These are phyloP conservation scores for Theretra japonica DNA, from an alignment of 2,888 invertebrate species.

Conservation along the genomic window DNA sequence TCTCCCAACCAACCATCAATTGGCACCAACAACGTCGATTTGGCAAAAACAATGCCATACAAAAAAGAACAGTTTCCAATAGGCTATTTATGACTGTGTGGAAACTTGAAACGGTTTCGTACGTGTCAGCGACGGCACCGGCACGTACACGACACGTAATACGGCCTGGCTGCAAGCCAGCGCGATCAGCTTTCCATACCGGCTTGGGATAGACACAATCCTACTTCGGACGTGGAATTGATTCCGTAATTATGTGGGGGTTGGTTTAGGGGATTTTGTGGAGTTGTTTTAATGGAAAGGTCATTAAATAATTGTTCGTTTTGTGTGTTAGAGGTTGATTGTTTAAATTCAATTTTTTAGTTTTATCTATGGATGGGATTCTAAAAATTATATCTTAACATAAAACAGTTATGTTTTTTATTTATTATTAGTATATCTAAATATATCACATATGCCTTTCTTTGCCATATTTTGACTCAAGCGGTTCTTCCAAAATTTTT, in stretches of 20 bases:
- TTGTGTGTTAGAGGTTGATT: no score
- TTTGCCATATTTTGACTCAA: no score
- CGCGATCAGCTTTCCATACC: not conserved
- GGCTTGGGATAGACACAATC: not conserved
- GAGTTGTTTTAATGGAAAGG: not conserved
- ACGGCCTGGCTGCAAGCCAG: conserved; percentile 28
- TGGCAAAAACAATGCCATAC: conserved; percentile 19
- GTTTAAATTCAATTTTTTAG: not conserved
- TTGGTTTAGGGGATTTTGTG: not conserved
- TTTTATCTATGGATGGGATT: no score
- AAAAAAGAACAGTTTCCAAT: conserved; percentile 3
- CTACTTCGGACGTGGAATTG: conserved; percentile 18
- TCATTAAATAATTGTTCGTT: not conserved
- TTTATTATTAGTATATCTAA: no score
- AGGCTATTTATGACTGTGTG: not conserved
- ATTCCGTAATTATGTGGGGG: conserved; percentile 25
- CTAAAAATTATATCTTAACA: no score
- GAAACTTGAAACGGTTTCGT: conserved; percentile 14
- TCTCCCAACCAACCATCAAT: not conserved
- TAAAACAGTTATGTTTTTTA: no score
- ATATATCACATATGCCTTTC: no score
- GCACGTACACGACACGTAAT: conserved; percentile 29
- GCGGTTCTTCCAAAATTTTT: no score
- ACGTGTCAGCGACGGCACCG: conserved; percentile 20
- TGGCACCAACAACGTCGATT: conserved; percentile 8